Evolutionary conservation across 2,113 vertebrate species (phyloP).

Genomic region (Vireo altiloquus): DNA sequence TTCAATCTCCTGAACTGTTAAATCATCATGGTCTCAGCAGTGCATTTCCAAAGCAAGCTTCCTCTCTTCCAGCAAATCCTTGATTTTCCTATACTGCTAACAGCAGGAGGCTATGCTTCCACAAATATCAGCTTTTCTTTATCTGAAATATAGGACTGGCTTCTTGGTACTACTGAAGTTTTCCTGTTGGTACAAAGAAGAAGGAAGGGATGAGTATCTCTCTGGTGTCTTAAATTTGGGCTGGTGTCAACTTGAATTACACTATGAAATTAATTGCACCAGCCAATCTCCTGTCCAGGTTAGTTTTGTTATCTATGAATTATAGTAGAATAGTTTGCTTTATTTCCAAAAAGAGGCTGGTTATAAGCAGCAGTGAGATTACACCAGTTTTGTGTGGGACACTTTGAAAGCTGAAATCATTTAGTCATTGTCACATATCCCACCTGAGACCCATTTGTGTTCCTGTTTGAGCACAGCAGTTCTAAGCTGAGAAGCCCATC

Average conservation of each 20-base stretch:
- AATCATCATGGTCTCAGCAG: not conserved
- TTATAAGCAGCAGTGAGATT: not conserved
- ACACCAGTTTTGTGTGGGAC: not conserved
- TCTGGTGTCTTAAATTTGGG: not conserved
- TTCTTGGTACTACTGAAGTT: not conserved
- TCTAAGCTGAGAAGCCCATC: not conserved
- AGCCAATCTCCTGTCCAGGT: not conserved
- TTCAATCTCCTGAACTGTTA: not conserved
- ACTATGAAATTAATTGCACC: not conserved
- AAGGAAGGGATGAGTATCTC: not conserved
- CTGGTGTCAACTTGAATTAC: not conserved
- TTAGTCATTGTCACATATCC: not conserved
- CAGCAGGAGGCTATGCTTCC: not conserved
- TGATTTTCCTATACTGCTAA: not conserved
- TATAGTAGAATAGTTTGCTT: not conserved
- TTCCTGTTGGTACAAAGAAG: not conserved
- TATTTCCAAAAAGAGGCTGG: not conserved
- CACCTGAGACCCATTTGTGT: not conserved
- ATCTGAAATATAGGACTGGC: not conserved
- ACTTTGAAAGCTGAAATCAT: not conserved
- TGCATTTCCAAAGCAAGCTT: not conserved
- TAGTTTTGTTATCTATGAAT: not conserved
- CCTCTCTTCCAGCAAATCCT: not conserved
- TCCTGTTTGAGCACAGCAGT: not conserved
- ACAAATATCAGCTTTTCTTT: not conserved